Percentiles rank a stretch among this genome's conserved stretches.
Conservation (phyloP, 2,113 vertebrate species). For the Mormoops blainvillei region DNA sequence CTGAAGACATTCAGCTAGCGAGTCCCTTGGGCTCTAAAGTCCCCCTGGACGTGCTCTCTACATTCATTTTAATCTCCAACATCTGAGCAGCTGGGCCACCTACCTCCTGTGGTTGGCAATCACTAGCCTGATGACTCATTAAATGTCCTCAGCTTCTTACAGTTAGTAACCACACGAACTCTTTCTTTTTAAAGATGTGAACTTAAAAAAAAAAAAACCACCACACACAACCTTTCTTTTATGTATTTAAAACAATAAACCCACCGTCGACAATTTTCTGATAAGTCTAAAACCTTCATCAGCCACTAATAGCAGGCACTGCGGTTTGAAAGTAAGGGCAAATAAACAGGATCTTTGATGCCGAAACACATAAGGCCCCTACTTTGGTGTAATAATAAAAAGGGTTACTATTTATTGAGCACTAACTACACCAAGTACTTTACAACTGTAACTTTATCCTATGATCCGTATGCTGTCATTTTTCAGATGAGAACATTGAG, state of each 20-base stretch:
- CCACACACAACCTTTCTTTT: background rate
- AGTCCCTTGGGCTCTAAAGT: background rate
- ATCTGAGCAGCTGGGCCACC: background rate
- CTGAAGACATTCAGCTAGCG: background rate
- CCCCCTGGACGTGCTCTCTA: background rate
- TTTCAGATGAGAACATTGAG: background rate
- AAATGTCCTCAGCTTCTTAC: background rate
- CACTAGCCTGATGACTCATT: background rate
- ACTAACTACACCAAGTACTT: background rate
- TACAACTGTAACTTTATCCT: accelerated
- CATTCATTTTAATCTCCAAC: background rate
- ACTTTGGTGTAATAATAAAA: background rate
- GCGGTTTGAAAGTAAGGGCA: background rate
- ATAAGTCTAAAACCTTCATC: background rate
- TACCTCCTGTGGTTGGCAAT: background rate
- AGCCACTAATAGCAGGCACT: background rate
- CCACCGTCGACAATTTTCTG: background rate
- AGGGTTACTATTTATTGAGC: background rate
- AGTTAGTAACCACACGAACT: background rate
- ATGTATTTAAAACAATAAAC: background rate
- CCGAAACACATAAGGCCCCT: background rate
- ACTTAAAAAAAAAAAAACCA: background rate
- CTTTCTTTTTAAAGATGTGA: background rate
- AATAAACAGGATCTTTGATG: background rate
- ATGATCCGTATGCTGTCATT: background rate